Evolutionary conservation across 2,113 vertebrate genomes (phyloP).

Genomic region (Alouatta palliata): DNA sequence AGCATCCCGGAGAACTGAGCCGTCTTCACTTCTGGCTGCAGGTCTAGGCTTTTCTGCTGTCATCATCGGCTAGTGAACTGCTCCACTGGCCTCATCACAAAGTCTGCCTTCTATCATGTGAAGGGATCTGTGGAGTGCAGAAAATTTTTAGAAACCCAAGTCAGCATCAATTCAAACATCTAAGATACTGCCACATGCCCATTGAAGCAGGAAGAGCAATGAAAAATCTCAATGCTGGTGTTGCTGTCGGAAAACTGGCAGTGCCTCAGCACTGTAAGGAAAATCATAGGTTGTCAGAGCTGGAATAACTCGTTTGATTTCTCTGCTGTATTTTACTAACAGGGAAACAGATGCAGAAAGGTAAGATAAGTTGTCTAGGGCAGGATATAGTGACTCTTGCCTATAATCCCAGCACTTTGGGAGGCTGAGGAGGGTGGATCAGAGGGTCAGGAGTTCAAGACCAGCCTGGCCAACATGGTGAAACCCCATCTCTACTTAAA

Average conservation of each 20-base stretch:
- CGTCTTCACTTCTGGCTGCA: background rate
- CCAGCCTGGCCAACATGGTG: too few relatives aligned
- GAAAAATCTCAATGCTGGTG: background rate
- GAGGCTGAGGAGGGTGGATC: too few relatives aligned
- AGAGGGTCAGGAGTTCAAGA: too few relatives aligned
- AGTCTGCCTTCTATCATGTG: background rate
- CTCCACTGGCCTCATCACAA: background rate
- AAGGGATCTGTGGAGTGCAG: slow-evolving; percentile 16
- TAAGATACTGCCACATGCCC: background rate
- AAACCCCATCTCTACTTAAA: too few relatives aligned
- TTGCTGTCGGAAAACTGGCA: background rate
- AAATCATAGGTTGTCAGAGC: background rate
- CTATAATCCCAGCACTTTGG: too few relatives aligned
- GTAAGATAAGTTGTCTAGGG: background rate
- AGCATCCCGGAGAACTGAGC: background rate
- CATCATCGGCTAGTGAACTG: background rate
- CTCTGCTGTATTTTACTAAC: background rate
- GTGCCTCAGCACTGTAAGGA: background rate
- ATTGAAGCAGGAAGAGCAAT: background rate
- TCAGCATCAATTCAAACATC: background rate
- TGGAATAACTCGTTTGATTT: background rate
- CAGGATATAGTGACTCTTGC: too few relatives aligned
- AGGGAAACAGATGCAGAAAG: background rate
- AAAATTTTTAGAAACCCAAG: background rate
- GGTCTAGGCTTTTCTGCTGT: background rate